Percentiles rank a stretch among this genome's conserved stretches.
Conservation (phyloP, 2,113 vertebrate genomes). For the Hirundichthys speculiger region DNA sequence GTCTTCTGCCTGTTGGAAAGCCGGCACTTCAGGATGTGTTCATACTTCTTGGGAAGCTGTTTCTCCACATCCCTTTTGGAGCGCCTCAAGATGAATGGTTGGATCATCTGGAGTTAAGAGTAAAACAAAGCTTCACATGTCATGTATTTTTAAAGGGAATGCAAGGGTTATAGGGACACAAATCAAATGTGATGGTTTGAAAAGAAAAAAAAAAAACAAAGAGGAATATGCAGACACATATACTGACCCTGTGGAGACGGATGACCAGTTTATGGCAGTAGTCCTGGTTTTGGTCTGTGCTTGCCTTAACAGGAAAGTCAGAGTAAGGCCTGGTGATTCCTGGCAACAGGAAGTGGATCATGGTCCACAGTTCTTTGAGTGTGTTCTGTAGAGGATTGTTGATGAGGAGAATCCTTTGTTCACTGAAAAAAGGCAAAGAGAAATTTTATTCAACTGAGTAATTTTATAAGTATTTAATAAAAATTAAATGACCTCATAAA, state of each 20-base stretch:
- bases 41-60: slow-evolving; percentile 92
- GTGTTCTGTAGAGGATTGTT: slow-evolving; percentile 92
- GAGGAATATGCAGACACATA: not conserved
- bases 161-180: not conserved
- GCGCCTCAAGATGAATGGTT: slow-evolving; percentile 91
- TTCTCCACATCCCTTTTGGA: slow-evolving; percentile 94
- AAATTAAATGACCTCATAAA: not conserved
- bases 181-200: not conserved
- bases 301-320: slow-evolving; percentile 90
- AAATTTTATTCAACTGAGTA: not conserved
- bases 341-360: slow-evolving; percentile 92
- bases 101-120: slow-evolving; percentile 85
- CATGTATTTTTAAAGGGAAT: not conserved
- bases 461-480: not conserved
- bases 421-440: slow-evolving; percentile 75
- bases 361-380: slow-evolving; percentile 91
- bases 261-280: slow-evolving; percentile 95
- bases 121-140: not conserved
- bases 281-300: slow-evolving; percentile 93
- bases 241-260: slow-evolving; percentile 88
- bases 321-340: slow-evolving; percentile 89
- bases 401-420: slow-evolving; percentile 90
- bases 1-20: slow-evolving; percentile 90
- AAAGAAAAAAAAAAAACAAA: too few relatives aligned
- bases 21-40: slow-evolving; percentile 92